Evolutionary conservation across 2,113 vertebrate species (phyloP).

Genomic region (Pangasianodon hypophthalmus): DNA sequence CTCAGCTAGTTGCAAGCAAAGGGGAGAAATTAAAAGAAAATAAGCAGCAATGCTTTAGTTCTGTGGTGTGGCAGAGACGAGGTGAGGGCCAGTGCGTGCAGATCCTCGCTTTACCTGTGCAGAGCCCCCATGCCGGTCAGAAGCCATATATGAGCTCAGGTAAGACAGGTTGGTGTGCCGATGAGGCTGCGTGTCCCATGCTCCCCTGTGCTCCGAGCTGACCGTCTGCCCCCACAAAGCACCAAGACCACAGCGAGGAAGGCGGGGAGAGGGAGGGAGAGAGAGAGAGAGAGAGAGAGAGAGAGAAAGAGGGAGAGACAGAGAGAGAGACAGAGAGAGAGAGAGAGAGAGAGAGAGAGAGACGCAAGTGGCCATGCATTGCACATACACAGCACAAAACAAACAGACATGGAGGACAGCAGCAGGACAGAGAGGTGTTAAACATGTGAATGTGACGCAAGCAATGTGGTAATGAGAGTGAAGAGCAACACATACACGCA

Average conservation of each 20-base stretch:
- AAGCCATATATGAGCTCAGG: conserved; percentile 93
- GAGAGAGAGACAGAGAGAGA: conserved; percentile 19
- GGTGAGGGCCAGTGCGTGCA: neutral
- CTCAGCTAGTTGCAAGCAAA: neutral
- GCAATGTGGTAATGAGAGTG: conserved; percentile 1
- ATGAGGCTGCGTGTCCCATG: conserved; percentile 93
- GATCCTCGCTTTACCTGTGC: conserved; percentile 86
- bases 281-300: neutral
- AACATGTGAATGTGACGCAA: conserved; percentile 20
- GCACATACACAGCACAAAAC: conserved; percentile 62
- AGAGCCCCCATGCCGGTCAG: conserved; percentile 97
- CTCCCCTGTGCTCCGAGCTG: conserved; percentile 91
- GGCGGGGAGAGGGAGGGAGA: conserved; percentile 39
- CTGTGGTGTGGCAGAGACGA: conserved; percentile 19
- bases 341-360: conserved; percentile 35
- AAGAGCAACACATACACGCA: neutral
- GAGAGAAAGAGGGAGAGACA: conserved; percentile 39
- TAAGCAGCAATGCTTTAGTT: conserved; percentile 27
- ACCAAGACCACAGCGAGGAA: conserved; percentile 1
- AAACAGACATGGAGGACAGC: conserved; percentile 68
- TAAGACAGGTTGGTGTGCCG: conserved; percentile 92
- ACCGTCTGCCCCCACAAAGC: conserved; percentile 80
- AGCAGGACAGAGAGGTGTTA: conserved; percentile 65
- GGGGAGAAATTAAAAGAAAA: conserved; percentile 8
- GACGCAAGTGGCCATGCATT: conserved; percentile 68